Conservation (phyloP, 1,140 invertebrate species). For the Coenobita brevimanus region DNA sequence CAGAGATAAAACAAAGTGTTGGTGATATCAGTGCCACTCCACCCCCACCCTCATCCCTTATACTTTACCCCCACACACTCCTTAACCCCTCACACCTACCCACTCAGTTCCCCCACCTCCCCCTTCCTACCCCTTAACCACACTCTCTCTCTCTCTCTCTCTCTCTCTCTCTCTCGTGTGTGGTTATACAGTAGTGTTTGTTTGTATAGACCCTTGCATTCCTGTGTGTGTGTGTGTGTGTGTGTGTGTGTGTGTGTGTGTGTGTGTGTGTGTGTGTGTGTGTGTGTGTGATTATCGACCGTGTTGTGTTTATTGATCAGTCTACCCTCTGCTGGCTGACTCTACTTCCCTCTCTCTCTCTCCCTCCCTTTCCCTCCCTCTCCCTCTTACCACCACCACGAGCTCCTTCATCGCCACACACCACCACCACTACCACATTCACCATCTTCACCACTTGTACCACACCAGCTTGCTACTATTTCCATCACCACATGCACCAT, state of each 20-base stretch:
- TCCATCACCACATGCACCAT: too few relatives aligned
- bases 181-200: not conserved
- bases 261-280: not conserved
- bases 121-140: too few relatives aligned
- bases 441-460: too few relatives aligned
- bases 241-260: not conserved
- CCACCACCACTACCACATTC: too few relatives aligned
- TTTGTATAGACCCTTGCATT: not conserved
- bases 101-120: slow-evolving; percentile 1
- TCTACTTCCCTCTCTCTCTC: not conserved
- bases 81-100: not conserved
- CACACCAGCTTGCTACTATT: too few relatives aligned
- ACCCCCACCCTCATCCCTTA: not conserved
- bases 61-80: not conserved
- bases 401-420: too few relatives aligned
- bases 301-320: not conserved
- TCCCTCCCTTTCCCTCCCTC: too few relatives aligned
- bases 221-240: too few relatives aligned
- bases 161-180: not conserved
- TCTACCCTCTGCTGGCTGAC: not conserved
- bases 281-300: too few relatives aligned
- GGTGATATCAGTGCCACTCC: too few relatives aligned
- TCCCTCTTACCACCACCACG: too few relatives aligned
- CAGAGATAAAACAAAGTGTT: too few relatives aligned
- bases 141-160: not conserved